Conservation (phyloP, 2,113 vertebrate species). For the Pseudopipra pipra region DNA sequence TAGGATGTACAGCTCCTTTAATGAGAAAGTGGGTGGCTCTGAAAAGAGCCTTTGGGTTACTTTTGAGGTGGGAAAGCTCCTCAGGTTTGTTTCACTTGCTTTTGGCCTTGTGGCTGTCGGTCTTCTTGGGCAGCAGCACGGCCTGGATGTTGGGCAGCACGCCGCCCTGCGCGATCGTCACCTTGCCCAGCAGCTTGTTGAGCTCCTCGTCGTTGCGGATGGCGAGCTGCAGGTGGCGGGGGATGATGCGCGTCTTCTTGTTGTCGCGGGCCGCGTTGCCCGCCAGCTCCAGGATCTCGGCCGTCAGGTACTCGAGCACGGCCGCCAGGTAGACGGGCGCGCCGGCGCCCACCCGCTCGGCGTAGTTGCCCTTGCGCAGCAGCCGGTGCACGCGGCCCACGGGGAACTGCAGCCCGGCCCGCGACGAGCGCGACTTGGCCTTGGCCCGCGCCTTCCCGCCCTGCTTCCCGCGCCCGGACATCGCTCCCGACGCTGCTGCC, state of each 20-base stretch:
- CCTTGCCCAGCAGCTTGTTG: slow-evolving; percentile 76
- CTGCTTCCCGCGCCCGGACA: slow-evolving; percentile 69
- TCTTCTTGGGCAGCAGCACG: slow-evolving; percentile 90
- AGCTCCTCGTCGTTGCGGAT: slow-evolving; percentile 90
- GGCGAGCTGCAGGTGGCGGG: slow-evolving; percentile 50
- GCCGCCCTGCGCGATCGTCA: slow-evolving; percentile 86
- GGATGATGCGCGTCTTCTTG: slow-evolving; percentile 64
- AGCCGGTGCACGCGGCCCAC: slow-evolving; percentile 74
- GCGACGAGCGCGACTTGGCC: slow-evolving; percentile 72
- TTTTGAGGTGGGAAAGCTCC: fast-evolving
- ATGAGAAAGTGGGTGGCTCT: background rate
- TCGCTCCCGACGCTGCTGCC: slow-evolving; percentile 51
- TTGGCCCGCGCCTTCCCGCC: slow-evolving; percentile 62
- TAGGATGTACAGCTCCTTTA: background rate
- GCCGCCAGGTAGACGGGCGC: slow-evolving; percentile 69
- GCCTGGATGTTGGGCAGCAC: slow-evolving; percentile 91
- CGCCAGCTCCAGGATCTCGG: slow-evolving; percentile 88
- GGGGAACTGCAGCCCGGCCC: slow-evolving; percentile 70
- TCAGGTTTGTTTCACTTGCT: slow-evolving; percentile 51
- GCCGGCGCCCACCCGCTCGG: slow-evolving; percentile 80
- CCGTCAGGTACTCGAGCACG: slow-evolving; percentile 84
- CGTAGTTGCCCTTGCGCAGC: slow-evolving; percentile 85
- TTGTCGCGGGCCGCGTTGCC: slow-evolving; percentile 89
- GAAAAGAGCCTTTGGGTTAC: slow-evolving; percentile 27
- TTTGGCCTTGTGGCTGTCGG: slow-evolving; percentile 64